Conservation (phyloP, 2,888 invertebrate genomes). For the Macroteleia sp. region DNA sequence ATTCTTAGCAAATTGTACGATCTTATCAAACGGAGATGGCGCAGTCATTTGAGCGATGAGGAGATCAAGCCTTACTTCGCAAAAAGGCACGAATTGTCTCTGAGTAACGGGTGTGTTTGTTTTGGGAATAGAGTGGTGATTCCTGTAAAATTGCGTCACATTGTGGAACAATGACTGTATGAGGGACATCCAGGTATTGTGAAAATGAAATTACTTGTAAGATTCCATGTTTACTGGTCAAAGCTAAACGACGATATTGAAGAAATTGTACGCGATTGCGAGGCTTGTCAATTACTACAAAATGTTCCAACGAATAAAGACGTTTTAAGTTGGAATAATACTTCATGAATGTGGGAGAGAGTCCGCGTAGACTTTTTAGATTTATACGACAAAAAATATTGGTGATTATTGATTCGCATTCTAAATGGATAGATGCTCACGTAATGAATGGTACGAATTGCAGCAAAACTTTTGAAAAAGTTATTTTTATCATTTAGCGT, state of each 20-base stretch:
- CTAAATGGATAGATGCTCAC: conserved; percentile 79
- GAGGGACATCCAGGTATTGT: conserved; percentile 68
- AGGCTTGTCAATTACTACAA: conserved; percentile 34
- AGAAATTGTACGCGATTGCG: not conserved
- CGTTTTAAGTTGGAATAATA: conserved; percentile 27
- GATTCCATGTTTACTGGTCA: conserved; percentile 72
- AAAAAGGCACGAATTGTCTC: conserved; percentile 3
- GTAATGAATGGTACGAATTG: conserved; percentile 35
- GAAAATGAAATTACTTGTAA: conserved; percentile 69
- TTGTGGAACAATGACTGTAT: conserved; percentile 38
- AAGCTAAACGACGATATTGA: conserved; percentile 64
- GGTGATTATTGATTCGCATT: conserved; percentile 55
- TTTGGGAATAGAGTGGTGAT: conserved; percentile 30
- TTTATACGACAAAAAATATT: conserved; percentile 37
- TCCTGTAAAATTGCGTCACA: conserved; percentile 8
- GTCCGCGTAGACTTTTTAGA: conserved; percentile 81
- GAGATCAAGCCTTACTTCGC: conserved; percentile 12
- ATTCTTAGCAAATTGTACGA: too few relatives aligned
- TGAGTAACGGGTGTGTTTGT: conserved; percentile 12
- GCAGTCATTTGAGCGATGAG: conserved; percentile 15
- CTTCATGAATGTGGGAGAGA: conserved; percentile 75
- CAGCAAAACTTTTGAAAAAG: conserved; percentile 32
- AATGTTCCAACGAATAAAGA: conserved; percentile 1
- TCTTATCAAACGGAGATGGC: too few relatives aligned
- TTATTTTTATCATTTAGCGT: conserved; percentile 42